Conservation (phyloP, 1,140 invertebrate genomes). For the Ostrea denselamellosa region DNA sequence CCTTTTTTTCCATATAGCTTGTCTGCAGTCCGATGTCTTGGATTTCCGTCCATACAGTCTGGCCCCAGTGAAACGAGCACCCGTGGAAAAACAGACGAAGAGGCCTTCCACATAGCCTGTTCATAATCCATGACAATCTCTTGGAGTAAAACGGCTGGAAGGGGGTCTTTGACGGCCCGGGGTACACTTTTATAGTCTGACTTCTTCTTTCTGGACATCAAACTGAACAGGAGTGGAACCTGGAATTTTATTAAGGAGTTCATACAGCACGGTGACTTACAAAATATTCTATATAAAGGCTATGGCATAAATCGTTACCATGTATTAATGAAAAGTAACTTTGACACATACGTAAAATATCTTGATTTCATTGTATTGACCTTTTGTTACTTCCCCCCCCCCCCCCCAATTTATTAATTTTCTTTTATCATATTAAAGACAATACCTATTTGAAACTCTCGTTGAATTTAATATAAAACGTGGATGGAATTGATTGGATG, state of each 20-base stretch:
- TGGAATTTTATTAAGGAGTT: background rate
- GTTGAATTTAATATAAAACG: constrained; percentile 9
- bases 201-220: background rate
- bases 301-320: background rate
- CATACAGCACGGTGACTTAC: background rate
- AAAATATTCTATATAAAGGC: background rate
- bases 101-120: constrained; percentile 24
- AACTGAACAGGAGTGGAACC: background rate
- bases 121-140: constrained; percentile 38
- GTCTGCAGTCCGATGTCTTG: background rate
- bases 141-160: background rate
- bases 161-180: background rate
- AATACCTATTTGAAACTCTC: background rate
- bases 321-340: constrained; percentile 18
- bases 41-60: background rate
- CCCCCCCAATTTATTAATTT: background rate
- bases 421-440: background rate
- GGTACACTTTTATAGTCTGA: background rate
- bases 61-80: constrained; percentile 37
- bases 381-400: too few relatives aligned
- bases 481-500: constrained; percentile 49
- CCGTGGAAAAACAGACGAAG: background rate
- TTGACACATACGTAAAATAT: too few relatives aligned
- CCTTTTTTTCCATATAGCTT: too few relatives aligned
- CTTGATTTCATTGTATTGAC: constrained; percentile 36